Evolutionary conservation across 2,797 vertebrate species (phyloP), one percentile per base, ranked within the genome.

Genomic region (Semotilus atromaculatus): DNA sequence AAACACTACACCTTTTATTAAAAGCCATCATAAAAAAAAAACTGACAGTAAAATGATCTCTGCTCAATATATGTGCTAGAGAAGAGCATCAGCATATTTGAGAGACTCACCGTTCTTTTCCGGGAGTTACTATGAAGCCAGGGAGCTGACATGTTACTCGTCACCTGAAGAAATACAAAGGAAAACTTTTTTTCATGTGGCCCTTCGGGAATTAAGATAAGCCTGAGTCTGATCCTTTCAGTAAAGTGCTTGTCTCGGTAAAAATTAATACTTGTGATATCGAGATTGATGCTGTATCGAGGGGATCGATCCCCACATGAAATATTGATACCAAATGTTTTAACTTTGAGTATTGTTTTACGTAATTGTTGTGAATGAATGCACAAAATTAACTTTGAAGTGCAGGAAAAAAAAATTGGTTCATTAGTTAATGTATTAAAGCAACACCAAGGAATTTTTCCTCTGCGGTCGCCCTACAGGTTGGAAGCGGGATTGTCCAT

Each of bases 121-220:
- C 98, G 96, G 92, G 98, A 99, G 95, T 97, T 98, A 92, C 96
- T 97, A 90, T 97, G 95, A 93, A 98, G 96, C 97, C 98, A 99
- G 93, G 97, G 97, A 94, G 96, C 96, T 88, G 96, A 95, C 92
- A 96, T 94, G 92, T 95, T 94, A 92, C 96, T 94, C 93, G 96
- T 96, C 93, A 96, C 96, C 98, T 99, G 94, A 83, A 81, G 87
- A 88, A 87, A 95, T 48, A 92, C 31, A 92, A 29, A 92, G 89
- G 38, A 89, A 85, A 90, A 89, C 8, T 38, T 19, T 38, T 19
- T 4, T 51, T 77, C 14, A 36, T 13, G 7, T 10, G 19, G 74
- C 29, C 8, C 3, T 62, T 23, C 23, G 45, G 4, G n/a, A 29
- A 73, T 73, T 11, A 29, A 71, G n/a, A 18, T 2, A 26, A 16